Conservation (phyloP, 92 coral and sea anemone genomes). For the Siderastrea siderea region DNA sequence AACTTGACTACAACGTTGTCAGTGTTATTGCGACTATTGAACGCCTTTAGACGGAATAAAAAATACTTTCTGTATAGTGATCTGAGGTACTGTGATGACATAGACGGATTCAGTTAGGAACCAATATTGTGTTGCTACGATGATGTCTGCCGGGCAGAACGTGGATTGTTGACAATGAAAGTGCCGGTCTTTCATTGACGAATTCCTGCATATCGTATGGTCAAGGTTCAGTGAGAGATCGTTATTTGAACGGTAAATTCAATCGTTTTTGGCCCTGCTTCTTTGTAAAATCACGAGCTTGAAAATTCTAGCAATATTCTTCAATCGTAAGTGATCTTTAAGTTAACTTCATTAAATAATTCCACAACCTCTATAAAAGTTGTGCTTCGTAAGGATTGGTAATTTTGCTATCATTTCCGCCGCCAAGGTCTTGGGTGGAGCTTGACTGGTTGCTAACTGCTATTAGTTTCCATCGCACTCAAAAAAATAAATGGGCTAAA, state of each 20-base stretch:
- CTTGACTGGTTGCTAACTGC: no score
- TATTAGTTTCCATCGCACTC: no score
- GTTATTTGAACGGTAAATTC: not conserved
- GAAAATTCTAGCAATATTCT: no score
- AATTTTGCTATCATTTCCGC: no score
- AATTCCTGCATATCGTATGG: not conserved
- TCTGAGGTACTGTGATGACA: not conserved
- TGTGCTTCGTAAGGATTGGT: no score
- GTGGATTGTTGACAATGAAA: not conserved
- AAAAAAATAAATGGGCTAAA: no score
- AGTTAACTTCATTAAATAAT: no score
- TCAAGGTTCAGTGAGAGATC: not conserved
- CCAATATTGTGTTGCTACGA: slow-evolving; percentile 12
- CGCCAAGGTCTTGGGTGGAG: no score
- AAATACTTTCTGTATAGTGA: not conserved
- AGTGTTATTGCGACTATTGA: not conserved
- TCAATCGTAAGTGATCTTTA: no score
- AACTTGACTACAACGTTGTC: not conserved
- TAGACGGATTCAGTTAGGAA: not conserved
- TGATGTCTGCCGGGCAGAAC: not conserved
- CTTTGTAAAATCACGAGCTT: not conserved
- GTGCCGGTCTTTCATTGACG: not conserved
- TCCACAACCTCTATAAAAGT: no score
- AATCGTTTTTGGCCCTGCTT: not conserved
- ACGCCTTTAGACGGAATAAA: not conserved